Evolutionary conservation across 2,888 invertebrate species (phyloP).

Genomic region (Chrysina gloriosa): DNA sequence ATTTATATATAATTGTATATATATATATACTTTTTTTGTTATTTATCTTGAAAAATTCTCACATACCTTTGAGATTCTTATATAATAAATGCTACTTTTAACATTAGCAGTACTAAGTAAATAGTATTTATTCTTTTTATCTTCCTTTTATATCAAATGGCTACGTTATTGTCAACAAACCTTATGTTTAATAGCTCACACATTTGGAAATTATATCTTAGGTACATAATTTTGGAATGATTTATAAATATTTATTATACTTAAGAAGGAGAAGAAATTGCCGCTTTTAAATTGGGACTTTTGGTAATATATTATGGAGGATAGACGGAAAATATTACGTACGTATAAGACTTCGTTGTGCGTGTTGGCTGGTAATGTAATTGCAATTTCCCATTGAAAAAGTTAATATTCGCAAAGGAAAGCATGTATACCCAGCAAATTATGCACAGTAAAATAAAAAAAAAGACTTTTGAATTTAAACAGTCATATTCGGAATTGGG

Average conservation of each 20-base stretch:
- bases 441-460: background rate
- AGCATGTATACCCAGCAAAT: too few relatives aligned
- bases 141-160: constrained; percentile 64
- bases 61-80: constrained; percentile 60
- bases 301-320: constrained; percentile 3
- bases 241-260: constrained; percentile 48
- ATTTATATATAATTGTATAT: constrained; percentile 61
- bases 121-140: constrained; percentile 50
- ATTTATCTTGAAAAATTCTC: constrained; percentile 57
- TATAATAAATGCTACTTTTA: constrained; percentile 64
- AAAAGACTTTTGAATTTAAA: too few relatives aligned
- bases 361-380: background rate
- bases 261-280: constrained; percentile 16
- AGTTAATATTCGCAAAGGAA: background rate
- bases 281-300: background rate
- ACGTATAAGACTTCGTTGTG: background rate
- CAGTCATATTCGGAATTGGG: too few relatives aligned
- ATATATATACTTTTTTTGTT: constrained; percentile 48
- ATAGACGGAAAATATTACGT: background rate
- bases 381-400: background rate
- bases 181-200: constrained; percentile 62
- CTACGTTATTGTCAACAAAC: constrained; percentile 67
- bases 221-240: constrained; percentile 66
- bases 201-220: constrained; percentile 63
- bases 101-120: constrained; percentile 60